Evolutionary conservation across 2,113 vertebrate genomes (phyloP).

Genomic region (Bambusicola thoracicus): DNA sequence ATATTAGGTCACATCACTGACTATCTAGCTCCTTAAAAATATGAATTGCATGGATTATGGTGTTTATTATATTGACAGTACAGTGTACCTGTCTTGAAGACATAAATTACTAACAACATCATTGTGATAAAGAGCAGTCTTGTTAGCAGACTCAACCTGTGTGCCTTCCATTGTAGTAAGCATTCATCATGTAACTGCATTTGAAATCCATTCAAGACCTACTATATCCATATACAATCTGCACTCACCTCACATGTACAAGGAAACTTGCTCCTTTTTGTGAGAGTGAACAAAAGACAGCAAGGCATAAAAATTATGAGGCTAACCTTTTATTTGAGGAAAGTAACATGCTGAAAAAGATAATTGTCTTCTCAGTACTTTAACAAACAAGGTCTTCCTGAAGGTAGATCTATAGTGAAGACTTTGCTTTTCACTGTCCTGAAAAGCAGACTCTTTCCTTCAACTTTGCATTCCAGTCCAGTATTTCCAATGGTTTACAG

Average conservation of each 20-base stretch:
- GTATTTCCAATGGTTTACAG: not conserved
- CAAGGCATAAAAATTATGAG: not conserved
- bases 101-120: not conserved
- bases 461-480: not conserved
- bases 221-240: not conserved
- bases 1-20: not conserved
- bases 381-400: not conserved
- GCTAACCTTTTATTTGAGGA: not conserved
- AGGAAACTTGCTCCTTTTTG: not conserved
- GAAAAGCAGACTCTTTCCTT: not conserved
- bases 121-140: not conserved
- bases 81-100: rapidly evolving
- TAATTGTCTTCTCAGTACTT: not conserved
- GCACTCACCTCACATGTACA: not conserved
- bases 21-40: not conserved
- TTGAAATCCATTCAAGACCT: not conserved
- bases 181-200: not conserved
- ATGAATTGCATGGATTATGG: rapidly evolving
- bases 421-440: not conserved
- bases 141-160: not conserved
- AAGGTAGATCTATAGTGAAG: not conserved
- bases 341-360: not conserved
- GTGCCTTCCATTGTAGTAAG: not conserved
- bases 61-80: not conserved
- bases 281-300: not conserved